phyloP scores from a whole-genome alignment of 2,888 invertebrate species.

The Silvanus unidentatus region DNA sequence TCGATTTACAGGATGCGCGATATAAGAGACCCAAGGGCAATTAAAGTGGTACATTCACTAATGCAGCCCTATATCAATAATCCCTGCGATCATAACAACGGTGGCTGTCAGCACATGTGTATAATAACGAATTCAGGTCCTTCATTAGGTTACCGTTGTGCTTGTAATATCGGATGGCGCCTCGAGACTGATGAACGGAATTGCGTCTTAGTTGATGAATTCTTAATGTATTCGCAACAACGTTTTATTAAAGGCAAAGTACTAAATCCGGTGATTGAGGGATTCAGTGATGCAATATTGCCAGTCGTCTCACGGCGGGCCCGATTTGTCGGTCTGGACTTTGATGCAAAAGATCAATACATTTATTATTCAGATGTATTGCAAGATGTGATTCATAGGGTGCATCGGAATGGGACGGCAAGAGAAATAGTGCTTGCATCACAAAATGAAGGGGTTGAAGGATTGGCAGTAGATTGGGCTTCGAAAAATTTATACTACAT shows the following conservation, averaged over 20 bases:
- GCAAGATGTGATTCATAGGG: conserved; percentile 87
- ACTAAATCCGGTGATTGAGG: conserved; percentile 78
- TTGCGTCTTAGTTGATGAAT: conserved; percentile 78
- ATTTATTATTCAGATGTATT: conserved; percentile 98
- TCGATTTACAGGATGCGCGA: conserved; percentile 75
- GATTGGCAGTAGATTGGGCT: conserved; percentile 92
- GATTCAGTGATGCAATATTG: conserved; percentile 90
- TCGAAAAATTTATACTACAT: conserved; percentile 94
- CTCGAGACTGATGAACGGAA: conserved; percentile 68
- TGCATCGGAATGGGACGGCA: conserved; percentile 71
- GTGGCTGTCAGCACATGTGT: conserved; percentile 90
- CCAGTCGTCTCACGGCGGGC: conserved; percentile 89
- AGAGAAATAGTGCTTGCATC: conserved; percentile 88
- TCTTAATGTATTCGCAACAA: conserved; percentile 92
- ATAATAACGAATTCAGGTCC: conserved; percentile 69
- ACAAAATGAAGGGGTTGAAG: conserved; percentile 96
- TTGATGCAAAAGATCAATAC: conserved; percentile 81
- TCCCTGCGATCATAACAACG: conserved; percentile 83
- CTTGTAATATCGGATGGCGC: conserved; percentile 83
- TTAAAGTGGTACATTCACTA: conserved; percentile 74
- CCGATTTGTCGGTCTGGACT: conserved; percentile 91
- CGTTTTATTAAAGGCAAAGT: conserved; percentile 88
- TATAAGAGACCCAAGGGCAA: conserved; percentile 74
- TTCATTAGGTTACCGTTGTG: conserved; percentile 83
- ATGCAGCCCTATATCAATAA: conserved; percentile 64